Evolutionary conservation across 2,113 vertebrate genomes (phyloP).

Genomic region (Anthoscopus minutus): DNA sequence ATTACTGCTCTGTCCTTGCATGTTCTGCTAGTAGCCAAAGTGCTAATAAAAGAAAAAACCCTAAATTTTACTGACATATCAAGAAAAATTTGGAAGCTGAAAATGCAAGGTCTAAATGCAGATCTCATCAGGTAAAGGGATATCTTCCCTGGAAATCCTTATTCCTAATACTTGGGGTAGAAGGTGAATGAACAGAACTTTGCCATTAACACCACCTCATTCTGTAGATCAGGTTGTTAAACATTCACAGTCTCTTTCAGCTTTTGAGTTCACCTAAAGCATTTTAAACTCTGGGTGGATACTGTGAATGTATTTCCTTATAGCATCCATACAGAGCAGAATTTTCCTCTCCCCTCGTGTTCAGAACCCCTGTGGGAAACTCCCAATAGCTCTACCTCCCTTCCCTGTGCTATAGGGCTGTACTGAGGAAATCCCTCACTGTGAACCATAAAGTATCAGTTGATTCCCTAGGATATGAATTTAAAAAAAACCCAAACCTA

Average conservation of each 20-base stretch:
- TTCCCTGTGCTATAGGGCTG: neutral
- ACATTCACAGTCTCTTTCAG: neutral
- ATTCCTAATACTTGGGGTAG: neutral
- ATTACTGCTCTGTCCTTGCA: neutral
- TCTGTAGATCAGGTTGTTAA: neutral
- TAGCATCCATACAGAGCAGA: neutral
- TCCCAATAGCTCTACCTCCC: neutral
- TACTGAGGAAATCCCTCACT: neutral
- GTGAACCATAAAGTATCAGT: neutral
- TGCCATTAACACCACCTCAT: neutral
- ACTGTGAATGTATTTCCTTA: neutral
- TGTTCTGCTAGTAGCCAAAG: neutral
- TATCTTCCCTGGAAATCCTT: neutral
- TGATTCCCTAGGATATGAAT: neutral
- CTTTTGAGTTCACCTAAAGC: neutral
- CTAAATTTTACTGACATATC: neutral
- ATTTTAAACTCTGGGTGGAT: neutral
- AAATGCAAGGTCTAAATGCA: neutral
- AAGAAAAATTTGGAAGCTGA: neutral
- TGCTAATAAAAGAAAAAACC: neutral
- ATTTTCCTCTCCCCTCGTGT: neutral
- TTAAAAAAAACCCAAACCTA: neutral
- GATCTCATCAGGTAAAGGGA: neutral
- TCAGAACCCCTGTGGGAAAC: neutral
- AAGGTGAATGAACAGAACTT: neutral